Evolutionary conservation across 2,888 invertebrate genomes (phyloP).

Genomic region (Hypomecis punctinalis): DNA sequence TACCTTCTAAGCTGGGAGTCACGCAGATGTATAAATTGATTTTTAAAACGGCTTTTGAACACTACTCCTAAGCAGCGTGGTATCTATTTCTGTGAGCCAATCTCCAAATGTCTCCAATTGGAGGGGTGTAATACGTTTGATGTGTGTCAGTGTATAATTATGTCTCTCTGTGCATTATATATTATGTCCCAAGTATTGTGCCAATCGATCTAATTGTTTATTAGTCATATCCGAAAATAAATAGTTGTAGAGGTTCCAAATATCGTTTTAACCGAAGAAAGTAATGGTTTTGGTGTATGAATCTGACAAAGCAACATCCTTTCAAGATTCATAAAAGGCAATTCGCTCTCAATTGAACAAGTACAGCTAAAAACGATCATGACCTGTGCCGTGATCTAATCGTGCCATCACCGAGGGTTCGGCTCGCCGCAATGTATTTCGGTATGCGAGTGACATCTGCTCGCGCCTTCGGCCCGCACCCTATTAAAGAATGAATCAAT

Average conservation of each 20-base stretch:
- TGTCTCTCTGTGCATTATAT: too few relatives aligned
- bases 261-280: not conserved
- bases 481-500: slow-evolving; percentile 42
- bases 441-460: slow-evolving; percentile 46
- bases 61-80: too few relatives aligned
- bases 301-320: not conserved
- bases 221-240: too few relatives aligned
- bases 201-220: too few relatives aligned
- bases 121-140: too few relatives aligned
- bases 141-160: too few relatives aligned
- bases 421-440: not conserved
- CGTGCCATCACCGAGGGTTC: slow-evolving; percentile 32
- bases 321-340: slow-evolving; percentile 4
- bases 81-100: too few relatives aligned
- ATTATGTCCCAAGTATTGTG: too few relatives aligned
- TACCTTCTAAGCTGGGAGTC: too few relatives aligned
- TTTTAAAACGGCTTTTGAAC: too few relatives aligned
- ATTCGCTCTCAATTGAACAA: slow-evolving; percentile 8
- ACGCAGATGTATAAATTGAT: too few relatives aligned
- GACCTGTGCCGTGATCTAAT: slow-evolving; percentile 39
- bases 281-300: not conserved
- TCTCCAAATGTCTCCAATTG: too few relatives aligned
- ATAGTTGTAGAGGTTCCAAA: not conserved
- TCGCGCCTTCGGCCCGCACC: slow-evolving; percentile 53
- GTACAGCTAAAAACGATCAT: slow-evolving; percentile 27